phyloP scores from a whole-genome alignment of 92 coral and sea anemone genomes.

The Metridium senile region DNA sequence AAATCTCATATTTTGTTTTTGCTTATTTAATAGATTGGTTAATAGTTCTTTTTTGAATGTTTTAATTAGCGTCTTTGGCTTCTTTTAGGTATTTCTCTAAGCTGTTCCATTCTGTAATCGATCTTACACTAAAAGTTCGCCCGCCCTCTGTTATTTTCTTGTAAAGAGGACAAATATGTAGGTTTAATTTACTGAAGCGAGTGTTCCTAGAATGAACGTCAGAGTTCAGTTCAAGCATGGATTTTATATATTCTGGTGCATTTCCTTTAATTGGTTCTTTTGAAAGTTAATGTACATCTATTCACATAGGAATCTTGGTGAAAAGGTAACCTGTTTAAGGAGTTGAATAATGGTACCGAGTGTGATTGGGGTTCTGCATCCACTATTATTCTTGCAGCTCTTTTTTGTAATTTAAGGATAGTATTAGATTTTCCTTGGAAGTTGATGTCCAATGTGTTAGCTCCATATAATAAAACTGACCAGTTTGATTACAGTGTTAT shows the following conservation, averaged over 20 bases:
- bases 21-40: too few relatives aligned
- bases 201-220: too few relatives aligned
- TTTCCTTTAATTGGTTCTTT: conserved; percentile 15
- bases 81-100: conserved; percentile 9
- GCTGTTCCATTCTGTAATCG: conserved; percentile 37
- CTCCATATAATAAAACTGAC: conserved; percentile 17
- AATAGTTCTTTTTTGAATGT: too few relatives aligned
- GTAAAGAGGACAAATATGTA: conserved; percentile 19
- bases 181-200: too few relatives aligned
- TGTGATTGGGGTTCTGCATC: conserved; percentile 7
- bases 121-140: conserved; percentile 21
- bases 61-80: too few relatives aligned
- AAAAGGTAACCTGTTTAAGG: conserved; percentile 35
- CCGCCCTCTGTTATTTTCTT: too few relatives aligned
- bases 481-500: conserved; percentile 19
- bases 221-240: too few relatives aligned
- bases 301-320: too few relatives aligned
- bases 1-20: too few relatives aligned
- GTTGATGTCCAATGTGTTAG: conserved; percentile 7
- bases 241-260: conserved; percentile 12
- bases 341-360: conserved; percentile 25
- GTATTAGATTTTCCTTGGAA: background rate
- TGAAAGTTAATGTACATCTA: too few relatives aligned
- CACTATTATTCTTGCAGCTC: conserved; percentile 35
- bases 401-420: too few relatives aligned